Evolutionary conservation across 2,888 invertebrate species (phyloP), one percentile per base, ranked within the genome.

Genomic region (Noctuana brunneofusca): DNA sequence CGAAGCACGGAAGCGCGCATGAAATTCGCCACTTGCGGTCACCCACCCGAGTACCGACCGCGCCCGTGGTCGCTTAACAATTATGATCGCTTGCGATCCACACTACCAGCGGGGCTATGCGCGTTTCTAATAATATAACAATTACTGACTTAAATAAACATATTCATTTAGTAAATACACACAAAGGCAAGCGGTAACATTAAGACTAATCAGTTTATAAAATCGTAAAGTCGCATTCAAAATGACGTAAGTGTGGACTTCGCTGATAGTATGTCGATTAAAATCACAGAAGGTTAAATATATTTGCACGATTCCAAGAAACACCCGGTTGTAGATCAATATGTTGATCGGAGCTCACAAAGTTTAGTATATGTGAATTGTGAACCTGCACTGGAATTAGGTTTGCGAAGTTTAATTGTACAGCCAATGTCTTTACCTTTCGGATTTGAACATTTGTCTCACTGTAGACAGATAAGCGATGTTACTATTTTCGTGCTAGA

Each of bases 211-310:
- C 30, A 5, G 3, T 9, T 14, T 14, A 9, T 27, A 16, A 9
- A 56, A 27, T 27, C 27, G 50, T 27, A 52, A 50, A 58, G 38
- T 41, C 58, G 41, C 58, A 52, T 5, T 27, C 22, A 38, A 58
- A 48, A 32, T 12, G 0, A 0, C 16, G 1, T 27, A 46, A 11
- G 12, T 30, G 12, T 30, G 20, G n/a, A 27, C 11, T 3, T 6
- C 24, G 22, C 53, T 30, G 8, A 32, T 20, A 12, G 9, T 0
- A 20, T 14, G 43, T 20, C 71, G 69, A 74, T 74, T 74, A 73
- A 74, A 74, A 73, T 74, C 72, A 71, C 71, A 69, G 68, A 66
- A 68, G 69, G 64, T 63, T 65, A 71, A 69, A 73, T 73, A 70
- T 69, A 67, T 69, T 69, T 67, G 59, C 64, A 22, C 64, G 64